Conservation (phyloP, 1,140 invertebrate genomes). For the Heliconius hermathena region DNA sequence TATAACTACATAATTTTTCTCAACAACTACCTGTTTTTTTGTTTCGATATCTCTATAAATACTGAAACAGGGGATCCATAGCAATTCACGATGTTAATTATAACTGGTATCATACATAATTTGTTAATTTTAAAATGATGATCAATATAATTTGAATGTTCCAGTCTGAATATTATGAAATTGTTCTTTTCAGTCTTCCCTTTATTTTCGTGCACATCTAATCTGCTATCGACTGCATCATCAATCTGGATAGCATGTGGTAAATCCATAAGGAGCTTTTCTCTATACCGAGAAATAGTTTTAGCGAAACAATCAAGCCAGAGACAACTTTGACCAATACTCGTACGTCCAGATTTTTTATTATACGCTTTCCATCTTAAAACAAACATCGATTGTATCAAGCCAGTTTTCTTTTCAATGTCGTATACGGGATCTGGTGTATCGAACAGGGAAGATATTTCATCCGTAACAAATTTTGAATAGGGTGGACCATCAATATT, state of each 20-base stretch:
- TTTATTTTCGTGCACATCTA: slow-evolving; percentile 49
- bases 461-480: slow-evolving; percentile 71
- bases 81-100: slow-evolving; percentile 80
- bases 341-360: slow-evolving; percentile 61
- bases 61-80: slow-evolving; percentile 71
- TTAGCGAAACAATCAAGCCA: slow-evolving; percentile 75
- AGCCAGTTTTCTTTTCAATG: slow-evolving; percentile 46
- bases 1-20: background rate
- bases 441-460: slow-evolving; percentile 56
- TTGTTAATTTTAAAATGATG: slow-evolving; percentile 80
- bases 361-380: slow-evolving; percentile 81
- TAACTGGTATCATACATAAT: slow-evolving; percentile 82
- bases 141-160: slow-evolving; percentile 76
- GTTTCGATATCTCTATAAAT: slow-evolving; percentile 74
- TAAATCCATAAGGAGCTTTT: slow-evolving; percentile 38
- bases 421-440: slow-evolving; percentile 41
- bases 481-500: slow-evolving; percentile 63
- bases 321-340: slow-evolving; percentile 81
- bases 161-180: slow-evolving; percentile 79
- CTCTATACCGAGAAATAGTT: slow-evolving; percentile 54
- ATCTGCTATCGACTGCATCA: slow-evolving; percentile 51
- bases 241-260: slow-evolving; percentile 49
- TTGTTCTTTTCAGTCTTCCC: slow-evolving; percentile 67
- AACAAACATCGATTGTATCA: slow-evolving; percentile 79
- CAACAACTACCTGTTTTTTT: slow-evolving; percentile 59